Evolutionary conservation across 2,113 vertebrate genomes (phyloP), one percentile per base, ranked within the genome.

Genomic region (Corythoichthys haematopterus): DNA sequence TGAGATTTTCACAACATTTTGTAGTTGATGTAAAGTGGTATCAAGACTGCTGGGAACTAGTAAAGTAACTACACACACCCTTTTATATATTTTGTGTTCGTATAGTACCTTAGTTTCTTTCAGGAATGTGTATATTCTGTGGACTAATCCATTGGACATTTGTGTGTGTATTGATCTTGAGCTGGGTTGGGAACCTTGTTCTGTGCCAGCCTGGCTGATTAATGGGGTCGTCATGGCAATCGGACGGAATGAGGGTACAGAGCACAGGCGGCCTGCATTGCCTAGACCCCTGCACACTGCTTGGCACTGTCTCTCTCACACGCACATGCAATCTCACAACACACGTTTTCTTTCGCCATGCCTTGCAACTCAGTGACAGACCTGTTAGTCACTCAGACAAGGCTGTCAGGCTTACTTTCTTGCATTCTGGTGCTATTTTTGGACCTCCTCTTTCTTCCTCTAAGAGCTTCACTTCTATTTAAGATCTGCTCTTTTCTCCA

Each of bases 171-270:
- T 97, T 95, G 95, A 97, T 98, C 95, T 94, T 94, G 93, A 92
- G 93, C 95, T 95, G 94, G 93, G 95, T 92, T 93, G 93, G 93
- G 93, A 93, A 93, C 94, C 90, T 91, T 92, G 91, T 93, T 94
- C 93, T 86, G 91, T 98, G 94, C 96, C 97, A 98, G 96, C 92
- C 93, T 92, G 91, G 90, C 94, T 99, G 96, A 99, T 99, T 98
- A 99, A 99, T 99, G 96, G 94, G 93, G 93, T 96, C 95, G 90
- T 95, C 97, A 94, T 93, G 91, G 88, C 92, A 92, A 94, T 93
- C 91, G 94, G 97, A 98, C 94, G 95, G 96, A 98, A 97, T 98
- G 95, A 94, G 96, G 97, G 93, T 97, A 95, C 83, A 88, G 92
- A 92, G 88, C 91, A 80, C 91, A 92, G 92, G 93, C 93, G 88